Conservation (phyloP, 64 coral and sea anemone species). For the Trachythela sp. region DNA sequence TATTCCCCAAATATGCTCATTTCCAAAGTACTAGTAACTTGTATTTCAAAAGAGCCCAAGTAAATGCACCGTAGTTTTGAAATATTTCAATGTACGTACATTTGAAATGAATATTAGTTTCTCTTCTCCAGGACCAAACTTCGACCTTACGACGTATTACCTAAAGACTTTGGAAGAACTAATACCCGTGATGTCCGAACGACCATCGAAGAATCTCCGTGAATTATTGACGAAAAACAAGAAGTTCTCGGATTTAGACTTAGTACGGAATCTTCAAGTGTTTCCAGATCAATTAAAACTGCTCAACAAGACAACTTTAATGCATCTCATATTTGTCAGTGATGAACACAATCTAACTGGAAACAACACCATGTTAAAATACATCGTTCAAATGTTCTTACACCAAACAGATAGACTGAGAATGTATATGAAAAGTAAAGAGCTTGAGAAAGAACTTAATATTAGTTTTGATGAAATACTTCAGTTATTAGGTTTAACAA, state of each 20-base stretch:
- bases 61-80: neutral
- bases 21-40: no score
- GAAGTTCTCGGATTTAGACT: neutral
- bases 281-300: neutral
- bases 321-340: neutral
- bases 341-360: neutral
- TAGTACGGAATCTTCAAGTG: neutral
- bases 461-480: constrained; percentile 1
- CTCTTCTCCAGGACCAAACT: neutral
- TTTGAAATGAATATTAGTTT: neutral
- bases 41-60: no score
- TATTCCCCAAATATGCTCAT: no score
- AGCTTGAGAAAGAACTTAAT: neutral
- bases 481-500: neutral
- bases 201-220: neutral
- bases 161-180: neutral
- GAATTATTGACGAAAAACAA: neutral
- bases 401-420: neutral
- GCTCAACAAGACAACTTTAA: neutral
- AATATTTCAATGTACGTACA: neutral
- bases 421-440: neutral
- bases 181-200: neutral
- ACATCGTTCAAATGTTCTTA: neutral
- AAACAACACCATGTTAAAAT: neutral
- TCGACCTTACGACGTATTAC: neutral